A percentile compares a stretch with the other conserved stretches of the same genome.
Conservation (phyloP, 2,113 vertebrate species). For the Dermatemys mawii region DNA sequence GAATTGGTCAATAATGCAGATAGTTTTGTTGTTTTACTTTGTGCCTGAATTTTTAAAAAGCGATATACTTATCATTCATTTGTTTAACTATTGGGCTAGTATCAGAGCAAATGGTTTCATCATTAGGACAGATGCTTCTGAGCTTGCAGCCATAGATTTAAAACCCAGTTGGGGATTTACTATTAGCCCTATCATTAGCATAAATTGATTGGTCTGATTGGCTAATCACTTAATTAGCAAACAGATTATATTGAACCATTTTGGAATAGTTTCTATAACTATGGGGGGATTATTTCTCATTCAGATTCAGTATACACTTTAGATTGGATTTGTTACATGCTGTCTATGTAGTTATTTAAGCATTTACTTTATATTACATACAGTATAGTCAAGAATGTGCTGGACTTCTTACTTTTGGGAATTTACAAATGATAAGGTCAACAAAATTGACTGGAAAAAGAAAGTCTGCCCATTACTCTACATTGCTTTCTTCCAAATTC, state of each 20-base stretch:
- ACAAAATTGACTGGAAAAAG: background rate
- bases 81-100: constrained; percentile 54
- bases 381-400: background rate
- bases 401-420: background rate
- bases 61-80: constrained; percentile 48
- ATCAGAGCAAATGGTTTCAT: constrained; percentile 74
- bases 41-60: constrained; percentile 36
- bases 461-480: background rate
- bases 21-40: constrained; percentile 54
- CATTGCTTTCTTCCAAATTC: background rate
- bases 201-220: constrained; percentile 75
- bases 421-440: background rate
- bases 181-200: constrained; percentile 69
- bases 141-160: constrained; percentile 70
- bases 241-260: constrained; percentile 34
- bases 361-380: background rate
- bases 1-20: constrained; percentile 25
- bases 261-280: constrained; percentile 47
- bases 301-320: background rate
- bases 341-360: background rate
- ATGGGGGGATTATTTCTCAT: background rate
- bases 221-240: constrained; percentile 74
- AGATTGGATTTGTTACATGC: background rate
- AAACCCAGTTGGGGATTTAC: constrained; percentile 62
- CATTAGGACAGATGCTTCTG: constrained; percentile 72